Evolutionary conservation across 2,888 invertebrate species (phyloP), one percentile per base, ranked within the genome.

Genomic region (Tromatobia lineatoria): DNA sequence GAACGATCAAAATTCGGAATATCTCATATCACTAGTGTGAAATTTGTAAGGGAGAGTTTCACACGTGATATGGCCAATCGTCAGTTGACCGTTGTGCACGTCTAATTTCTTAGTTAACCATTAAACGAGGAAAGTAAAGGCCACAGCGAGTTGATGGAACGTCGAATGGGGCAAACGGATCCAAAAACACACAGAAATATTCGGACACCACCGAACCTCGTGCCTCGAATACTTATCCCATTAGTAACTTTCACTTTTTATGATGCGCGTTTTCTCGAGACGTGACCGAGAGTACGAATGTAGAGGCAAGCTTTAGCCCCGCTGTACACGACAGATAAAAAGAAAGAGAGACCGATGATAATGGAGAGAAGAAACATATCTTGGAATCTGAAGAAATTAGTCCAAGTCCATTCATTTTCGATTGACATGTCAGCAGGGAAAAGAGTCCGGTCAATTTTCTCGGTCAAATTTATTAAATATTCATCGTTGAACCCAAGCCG

Each of bases 201-300:
- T 84, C 75, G 81, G 78, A 75, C 78, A 75, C 64, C 78, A 29
- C 57, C 47, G 64, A 64, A 75, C 80, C 83, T 86, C 85, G 87
- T 87, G 87, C 82, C 75, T 80, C 75, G 85, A 87, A 87, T 87
- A 87, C 83, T 87, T 85, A 86, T 84, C 77, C 87, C 86, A 87
- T 87, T 87, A 85, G 85, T 82, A 80, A 87, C 87, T 87, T 87
- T 87, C 87, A 87, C 86, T 87, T 80, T 87, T 86, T 86, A 87
- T 86, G 85, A 84, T 85, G 86, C 80, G 83, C 85, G 85, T 80
- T 87, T 85, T 85, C 83, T 79, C 79, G 74, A 38, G 76, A 82
- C 76, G 79, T 79, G 82, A 77, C 66, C 77, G 71, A 77, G 80
- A 84, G 79, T 61, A 61, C 45, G 75, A 50, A 64, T 47, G 64